These are phyloP conservation scores for Crotalus tigris DNA, from an alignment of 2,113 vertebrate genomes.

Conservation along the genomic window DNA sequence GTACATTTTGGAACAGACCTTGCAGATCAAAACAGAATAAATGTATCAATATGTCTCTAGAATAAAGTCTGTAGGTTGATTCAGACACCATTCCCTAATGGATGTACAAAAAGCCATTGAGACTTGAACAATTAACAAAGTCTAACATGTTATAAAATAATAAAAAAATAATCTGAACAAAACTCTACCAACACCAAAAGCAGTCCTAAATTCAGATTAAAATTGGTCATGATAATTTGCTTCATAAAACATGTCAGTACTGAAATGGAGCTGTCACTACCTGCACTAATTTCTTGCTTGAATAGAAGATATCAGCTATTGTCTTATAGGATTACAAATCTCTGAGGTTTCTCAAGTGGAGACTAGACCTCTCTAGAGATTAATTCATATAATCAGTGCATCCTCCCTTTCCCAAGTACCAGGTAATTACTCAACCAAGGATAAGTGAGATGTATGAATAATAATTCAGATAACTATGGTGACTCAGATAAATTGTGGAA, in stretches of 20 bases:
- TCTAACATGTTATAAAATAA: background rate
- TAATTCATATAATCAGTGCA: background rate
- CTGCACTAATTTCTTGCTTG: background rate
- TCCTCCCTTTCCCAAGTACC: background rate
- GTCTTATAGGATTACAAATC: background rate
- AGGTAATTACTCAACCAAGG: background rate
- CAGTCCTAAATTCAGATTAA: background rate
- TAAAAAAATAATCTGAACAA: background rate
- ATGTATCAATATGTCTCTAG: background rate
- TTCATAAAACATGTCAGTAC: background rate
- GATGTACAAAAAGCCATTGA: background rate
- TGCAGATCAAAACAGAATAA: background rate
- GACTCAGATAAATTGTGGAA: background rate
- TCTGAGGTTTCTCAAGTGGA: background rate
- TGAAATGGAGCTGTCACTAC: background rate
- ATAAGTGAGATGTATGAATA: background rate
- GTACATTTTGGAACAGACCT: background rate
- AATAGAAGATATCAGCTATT: background rate
- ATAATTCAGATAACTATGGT: background rate
- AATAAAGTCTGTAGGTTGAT: background rate
- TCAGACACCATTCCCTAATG: background rate
- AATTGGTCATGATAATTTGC: background rate
- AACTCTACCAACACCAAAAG: background rate
- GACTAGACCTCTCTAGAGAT: background rate
- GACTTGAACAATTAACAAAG: background rate